Evolutionary conservation across 2,797 vertebrate species (phyloP).

Genomic region (Sebastes minor): DNA sequence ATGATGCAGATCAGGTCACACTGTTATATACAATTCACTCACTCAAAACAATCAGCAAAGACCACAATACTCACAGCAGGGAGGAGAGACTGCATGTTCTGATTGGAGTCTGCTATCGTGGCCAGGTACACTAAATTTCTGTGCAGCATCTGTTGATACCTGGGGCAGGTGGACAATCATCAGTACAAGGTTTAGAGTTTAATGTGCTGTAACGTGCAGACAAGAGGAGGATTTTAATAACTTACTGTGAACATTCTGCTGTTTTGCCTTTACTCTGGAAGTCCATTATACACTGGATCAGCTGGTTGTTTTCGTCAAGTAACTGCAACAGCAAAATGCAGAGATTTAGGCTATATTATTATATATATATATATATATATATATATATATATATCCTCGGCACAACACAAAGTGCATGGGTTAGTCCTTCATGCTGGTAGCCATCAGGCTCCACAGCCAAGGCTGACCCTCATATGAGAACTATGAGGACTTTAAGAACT

Average conservation of each 20-base stretch:
- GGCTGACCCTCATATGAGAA: too few relatives aligned
- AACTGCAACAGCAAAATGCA: constrained; percentile 81
- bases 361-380: too few relatives aligned
- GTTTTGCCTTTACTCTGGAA: constrained; percentile 99
- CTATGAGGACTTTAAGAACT: too few relatives aligned
- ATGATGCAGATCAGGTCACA: not conserved
- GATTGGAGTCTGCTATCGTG: constrained; percentile 99
- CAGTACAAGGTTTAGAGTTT: not conserved
- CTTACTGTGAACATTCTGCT: constrained; percentile 99
- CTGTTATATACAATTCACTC: not conserved
- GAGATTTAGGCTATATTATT: not conserved
- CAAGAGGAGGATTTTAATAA: not conserved
- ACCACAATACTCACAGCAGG: constrained; percentile 92
- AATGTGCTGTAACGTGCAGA: not conserved
- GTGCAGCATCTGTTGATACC: constrained; percentile 99
- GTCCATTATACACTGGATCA: constrained; percentile 99
- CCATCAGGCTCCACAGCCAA: too few relatives aligned
- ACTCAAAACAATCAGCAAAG: not conserved
- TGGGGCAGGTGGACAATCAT: constrained; percentile 58
- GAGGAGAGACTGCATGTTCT: constrained; percentile 98
- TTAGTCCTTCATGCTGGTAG: too few relatives aligned
- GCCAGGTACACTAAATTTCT: constrained; percentile 99
- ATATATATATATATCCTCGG: too few relatives aligned
- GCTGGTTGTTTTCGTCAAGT: constrained; percentile 99
- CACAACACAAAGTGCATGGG: too few relatives aligned